Evolutionary conservation across 2,113 vertebrate species (phyloP), one percentile per base, ranked within the genome.

Genomic region (Sander vitreus): DNA sequence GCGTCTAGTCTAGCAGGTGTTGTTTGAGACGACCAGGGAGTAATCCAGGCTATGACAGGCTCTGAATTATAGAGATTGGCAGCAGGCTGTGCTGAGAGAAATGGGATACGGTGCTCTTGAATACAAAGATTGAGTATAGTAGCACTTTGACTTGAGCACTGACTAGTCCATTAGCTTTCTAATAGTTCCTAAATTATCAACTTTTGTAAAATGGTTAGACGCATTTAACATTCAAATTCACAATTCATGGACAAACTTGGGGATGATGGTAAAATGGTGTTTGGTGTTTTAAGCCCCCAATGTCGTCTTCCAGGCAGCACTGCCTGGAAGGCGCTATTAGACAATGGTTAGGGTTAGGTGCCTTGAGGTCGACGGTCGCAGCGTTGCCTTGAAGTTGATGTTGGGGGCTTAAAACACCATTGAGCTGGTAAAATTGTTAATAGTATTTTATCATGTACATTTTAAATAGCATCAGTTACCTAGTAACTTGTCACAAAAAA

Each of bases 61-160:
- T 80, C 73, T 91, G 88, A 91, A 79, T 92, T 92, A 88, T 89
- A 59, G 75, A 85, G 71, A 83, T 57, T 78, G 73, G 72, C 84
- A 91, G 76, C 67, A 83, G 85, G 58, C 69, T 79, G 65, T 50
- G n/a, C 78, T 62, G 67, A 82, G 69, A 53, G 83, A 89, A 89
- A 88, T 60, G 25, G 70, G 73, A 88, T 85, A 78, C 21, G 33
- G 25, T 60, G 48, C 62, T 88, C 45, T 54, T 72, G 70, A 83
- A 84, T 76, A 67, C 65, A 73, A 74, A 77, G 67, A 81, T 64
- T 57, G 51, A 85, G 18, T 72, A 45, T 85, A 50, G 78, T 55
- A 53, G 50, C 53, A 85, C 67, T 82, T 63, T 78, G 55, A 85
- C 76, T 59, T 83, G 12, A 71, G 65, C 14, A 6, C 43, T 72